Evolutionary conservation across 2,113 vertebrate genomes (phyloP), one percentile per base, ranked within the genome.

Genomic region (Lutjanus erythropterus): DNA sequence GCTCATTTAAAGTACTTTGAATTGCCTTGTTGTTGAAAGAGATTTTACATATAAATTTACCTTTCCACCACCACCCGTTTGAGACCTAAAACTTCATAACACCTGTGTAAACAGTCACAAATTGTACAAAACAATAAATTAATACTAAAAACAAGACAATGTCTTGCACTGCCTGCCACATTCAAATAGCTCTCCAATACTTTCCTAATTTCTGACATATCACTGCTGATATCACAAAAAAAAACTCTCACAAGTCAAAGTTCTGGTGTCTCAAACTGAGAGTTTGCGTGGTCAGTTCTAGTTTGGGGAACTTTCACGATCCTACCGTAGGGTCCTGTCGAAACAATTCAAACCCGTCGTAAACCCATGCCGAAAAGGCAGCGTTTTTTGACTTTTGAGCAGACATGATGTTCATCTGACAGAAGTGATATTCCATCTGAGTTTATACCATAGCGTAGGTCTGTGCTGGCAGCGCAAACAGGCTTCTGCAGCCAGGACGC

Each of bases 401-500:
- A 39, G 55, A 52, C 59, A 71, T 56, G 62, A 80, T 81, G 69
- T 67, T 72, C 58, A 73, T 83, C 62, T 70, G 71, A 87, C 82
- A 81, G 68, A 53, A 79, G 65, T 50, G 56, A 72, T 82, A 70
- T 75, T 85, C 78, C 49, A 76, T 84, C 77, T 78, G 78, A 86
- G 76, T 46, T 61, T 78, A 53, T 61, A 71, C 77, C 49, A 33
- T 6, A 83, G 62, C 55, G 53, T 52, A 71, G 62, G 39, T 84
- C 85, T 71, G 62, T 39, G 58, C 86, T 92, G 91, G 90, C 87
- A 91, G 90, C 69, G 12, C 73, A 70, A 74, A 84, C 76, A 60
- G 62, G 69, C 80, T 77, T 92, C 82, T 88, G 74, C 78, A 37
- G 76, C 72, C 82, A 89, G 74, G 77, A 92, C 60, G 78, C 73